Conservation (phyloP, 2,113 vertebrate genomes). For the Myrmophylax atrothorax region DNA sequence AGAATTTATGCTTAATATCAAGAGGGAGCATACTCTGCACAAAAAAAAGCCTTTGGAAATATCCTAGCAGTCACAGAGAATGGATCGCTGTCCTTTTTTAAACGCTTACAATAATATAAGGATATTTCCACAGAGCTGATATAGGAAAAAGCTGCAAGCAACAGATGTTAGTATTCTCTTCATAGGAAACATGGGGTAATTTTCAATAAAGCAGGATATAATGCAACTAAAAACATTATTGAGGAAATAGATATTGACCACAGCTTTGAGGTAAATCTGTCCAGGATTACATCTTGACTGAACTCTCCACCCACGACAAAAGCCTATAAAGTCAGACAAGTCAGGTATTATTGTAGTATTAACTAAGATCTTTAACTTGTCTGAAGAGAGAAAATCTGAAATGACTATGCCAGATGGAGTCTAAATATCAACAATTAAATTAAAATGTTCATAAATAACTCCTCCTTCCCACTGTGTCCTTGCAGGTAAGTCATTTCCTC, state of each 20-base stretch:
- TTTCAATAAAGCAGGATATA: neutral
- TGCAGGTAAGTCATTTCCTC: conserved; percentile 30
- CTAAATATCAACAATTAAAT: conserved; percentile 26
- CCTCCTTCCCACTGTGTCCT: neutral
- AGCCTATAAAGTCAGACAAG: neutral
- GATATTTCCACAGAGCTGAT: neutral
- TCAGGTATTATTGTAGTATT: neutral
- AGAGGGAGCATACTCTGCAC: neutral
- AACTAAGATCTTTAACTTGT: neutral
- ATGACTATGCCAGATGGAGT: neutral
- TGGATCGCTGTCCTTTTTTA: neutral
- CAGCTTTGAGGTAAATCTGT: neutral
- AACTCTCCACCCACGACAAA: neutral
- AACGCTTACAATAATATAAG: neutral
- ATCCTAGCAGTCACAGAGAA: neutral
- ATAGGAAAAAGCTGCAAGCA: neutral
- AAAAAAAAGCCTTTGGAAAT: neutral
- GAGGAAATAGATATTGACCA: neutral
- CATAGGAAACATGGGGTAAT: neutral
- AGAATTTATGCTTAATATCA: neutral
- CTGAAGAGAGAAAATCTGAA: neutral
- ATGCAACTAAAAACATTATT: neutral
- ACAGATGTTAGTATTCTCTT: neutral
- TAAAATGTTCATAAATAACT: conserved; percentile 36
- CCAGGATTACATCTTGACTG: neutral